Evolutionary conservation across 2,113 vertebrate genomes (phyloP), one percentile per base, ranked within the genome.

Genomic region (Polyodon spathula): DNA sequence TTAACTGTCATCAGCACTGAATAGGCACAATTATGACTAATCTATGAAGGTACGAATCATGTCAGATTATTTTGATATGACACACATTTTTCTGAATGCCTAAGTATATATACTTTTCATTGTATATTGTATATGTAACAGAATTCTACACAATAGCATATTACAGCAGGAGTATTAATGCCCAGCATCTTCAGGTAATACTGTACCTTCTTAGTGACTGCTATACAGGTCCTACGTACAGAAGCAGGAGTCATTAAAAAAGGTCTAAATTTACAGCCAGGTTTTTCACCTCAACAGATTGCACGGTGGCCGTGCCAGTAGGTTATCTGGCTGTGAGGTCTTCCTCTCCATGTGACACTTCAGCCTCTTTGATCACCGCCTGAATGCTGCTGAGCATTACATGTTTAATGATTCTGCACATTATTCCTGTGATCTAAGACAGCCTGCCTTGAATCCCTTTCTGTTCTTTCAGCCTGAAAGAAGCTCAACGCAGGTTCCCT

Each of bases 261-360:
- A n/a, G n/a, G n/a, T n/a, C n/a, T n/a, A n/a, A n/a, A n/a, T n/a
- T n/a, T n/a, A n/a, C n/a, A n/a, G n/a, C n/a, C n/a, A n/a, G n/a
- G n/a, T 60, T 62, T 65, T 41, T n/a, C 8, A 44, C 42, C 6
- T 7, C 6, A 16, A 27, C 37, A 16, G 15, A 41, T 8, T 62
- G 61, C 62, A 63, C 56, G 68, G 39, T 50, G 16, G 51, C 37
- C 66, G 59, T 59, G 69, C 54, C 64, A 63, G 62, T 69, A 70
- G 59, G 61, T 66, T 57, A 64, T 67, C 69, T 64, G 61, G 73
- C 72, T 78, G 11, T 50, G 76, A 78, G 64, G 64, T 64, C 51
- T 59, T 27, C 62, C 61, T 51, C 62, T 75, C 67, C 72, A 66
- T 69, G 66, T 70, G 74, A 70, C 72, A 70, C 71, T 69, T 70